Conservation (phyloP, 2,888 invertebrate species). For the Hartigia nigra region DNA sequence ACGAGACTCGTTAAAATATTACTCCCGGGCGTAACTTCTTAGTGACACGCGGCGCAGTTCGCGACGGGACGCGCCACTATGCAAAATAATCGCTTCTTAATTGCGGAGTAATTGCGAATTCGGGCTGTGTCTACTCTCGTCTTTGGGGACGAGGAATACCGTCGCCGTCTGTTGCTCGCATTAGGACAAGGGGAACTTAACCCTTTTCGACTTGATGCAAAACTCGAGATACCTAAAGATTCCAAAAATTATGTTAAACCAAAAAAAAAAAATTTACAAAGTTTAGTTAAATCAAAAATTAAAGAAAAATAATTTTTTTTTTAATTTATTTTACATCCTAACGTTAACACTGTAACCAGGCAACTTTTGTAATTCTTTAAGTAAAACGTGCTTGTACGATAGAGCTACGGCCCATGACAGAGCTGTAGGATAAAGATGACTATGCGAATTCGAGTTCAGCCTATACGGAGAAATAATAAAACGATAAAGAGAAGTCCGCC, state of each 20-base stretch:
- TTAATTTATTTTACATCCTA: too few relatives aligned
- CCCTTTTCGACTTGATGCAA: constrained; percentile 27
- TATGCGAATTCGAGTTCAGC: too few relatives aligned
- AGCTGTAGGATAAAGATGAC: background rate
- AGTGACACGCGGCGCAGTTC: constrained; percentile 61
- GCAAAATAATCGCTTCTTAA: constrained; percentile 66
- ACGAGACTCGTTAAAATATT: constrained; percentile 65
- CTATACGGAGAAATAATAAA: background rate
- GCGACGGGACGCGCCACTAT: constrained; percentile 53
- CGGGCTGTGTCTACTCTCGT: constrained; percentile 31
- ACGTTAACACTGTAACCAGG: too few relatives aligned
- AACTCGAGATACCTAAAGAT: background rate
- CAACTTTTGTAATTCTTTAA: background rate
- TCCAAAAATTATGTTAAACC: background rate
- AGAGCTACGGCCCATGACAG: background rate
- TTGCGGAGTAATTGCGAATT: constrained; percentile 63
- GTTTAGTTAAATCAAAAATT: background rate
- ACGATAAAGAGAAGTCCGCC: background rate
- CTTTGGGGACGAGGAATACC: background rate
- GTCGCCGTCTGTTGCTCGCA: constrained; percentile 31
- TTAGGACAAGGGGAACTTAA: constrained; percentile 41
- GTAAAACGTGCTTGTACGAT: too few relatives aligned
- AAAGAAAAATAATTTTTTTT: too few relatives aligned
- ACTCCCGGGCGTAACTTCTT: constrained; percentile 60
- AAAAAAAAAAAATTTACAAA: background rate